Evolutionary conservation across 2,888 invertebrate species (phyloP).

Genomic region (Ichneumon xanthorius): DNA sequence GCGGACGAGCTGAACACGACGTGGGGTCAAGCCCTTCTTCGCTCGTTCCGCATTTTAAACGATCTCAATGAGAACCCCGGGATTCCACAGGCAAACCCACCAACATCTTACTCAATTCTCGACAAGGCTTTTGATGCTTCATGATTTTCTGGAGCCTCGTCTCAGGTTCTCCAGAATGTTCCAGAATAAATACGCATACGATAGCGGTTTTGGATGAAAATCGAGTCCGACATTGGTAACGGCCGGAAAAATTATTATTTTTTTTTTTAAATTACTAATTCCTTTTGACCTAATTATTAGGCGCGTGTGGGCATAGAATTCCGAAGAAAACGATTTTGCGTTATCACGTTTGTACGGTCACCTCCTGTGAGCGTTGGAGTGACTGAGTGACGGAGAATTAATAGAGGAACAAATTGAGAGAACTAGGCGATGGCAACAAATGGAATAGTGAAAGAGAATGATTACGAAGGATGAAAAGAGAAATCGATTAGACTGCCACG

Average conservation of each 20-base stretch:
- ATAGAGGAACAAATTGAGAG: conserved; percentile 26
- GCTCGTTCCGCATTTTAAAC: background rate
- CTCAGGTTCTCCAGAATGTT: too few relatives aligned
- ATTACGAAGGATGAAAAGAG: conserved; percentile 52
- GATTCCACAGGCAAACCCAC: background rate
- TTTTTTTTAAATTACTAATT: background rate
- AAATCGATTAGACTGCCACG: conserved; percentile 8
- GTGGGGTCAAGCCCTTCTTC: conserved; percentile 4
- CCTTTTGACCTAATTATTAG: too few relatives aligned
- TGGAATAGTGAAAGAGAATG: background rate
- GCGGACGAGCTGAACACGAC: conserved; percentile 15
- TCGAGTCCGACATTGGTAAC: background rate
- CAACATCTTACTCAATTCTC: background rate
- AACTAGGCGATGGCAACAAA: conserved; percentile 32
- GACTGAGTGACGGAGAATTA: conserved; percentile 1
- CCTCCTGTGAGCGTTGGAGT: background rate
- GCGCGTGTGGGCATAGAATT: too few relatives aligned
- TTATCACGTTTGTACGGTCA: background rate
- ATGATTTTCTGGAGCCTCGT: background rate
- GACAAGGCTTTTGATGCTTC: background rate
- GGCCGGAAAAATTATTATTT: background rate
- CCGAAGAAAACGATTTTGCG: background rate
- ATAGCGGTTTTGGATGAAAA: background rate
- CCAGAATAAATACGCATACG: background rate
- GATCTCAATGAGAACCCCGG: conserved; percentile 6